Conservation (phyloP, 2,113 vertebrate species). For the Cololabis saira region DNA sequence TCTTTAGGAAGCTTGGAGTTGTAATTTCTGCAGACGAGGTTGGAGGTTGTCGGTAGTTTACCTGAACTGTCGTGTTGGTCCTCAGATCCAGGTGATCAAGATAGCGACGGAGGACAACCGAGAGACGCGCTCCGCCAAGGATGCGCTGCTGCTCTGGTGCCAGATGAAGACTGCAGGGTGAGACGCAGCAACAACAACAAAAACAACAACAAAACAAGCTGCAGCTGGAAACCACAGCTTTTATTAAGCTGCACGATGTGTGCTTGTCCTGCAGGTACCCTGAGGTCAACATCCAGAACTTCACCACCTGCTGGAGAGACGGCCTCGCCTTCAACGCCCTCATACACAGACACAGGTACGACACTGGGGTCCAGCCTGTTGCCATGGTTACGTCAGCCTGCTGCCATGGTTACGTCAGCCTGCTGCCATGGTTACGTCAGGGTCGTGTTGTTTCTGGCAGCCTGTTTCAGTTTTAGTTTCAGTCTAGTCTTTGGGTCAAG, state of each 20-base stretch:
- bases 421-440: background rate
- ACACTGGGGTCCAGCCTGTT: background rate
- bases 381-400: background rate
- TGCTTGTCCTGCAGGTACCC: constrained; percentile 90
- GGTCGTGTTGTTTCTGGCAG: no score
- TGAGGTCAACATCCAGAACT: constrained; percentile 96
- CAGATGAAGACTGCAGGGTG: constrained; percentile 96
- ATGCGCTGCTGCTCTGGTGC: constrained; percentile 95
- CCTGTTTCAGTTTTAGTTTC: no score
- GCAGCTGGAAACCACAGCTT: no score
- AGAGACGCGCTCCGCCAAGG: constrained; percentile 95
- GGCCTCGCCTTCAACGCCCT: constrained; percentile 96
- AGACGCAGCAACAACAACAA: constrained; percentile 51
- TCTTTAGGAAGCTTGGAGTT: no score
- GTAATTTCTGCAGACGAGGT: no score
- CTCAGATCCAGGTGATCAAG: constrained; percentile 94
- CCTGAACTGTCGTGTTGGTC: background rate
- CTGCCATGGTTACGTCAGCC: background rate
- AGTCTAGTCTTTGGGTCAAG: no score
- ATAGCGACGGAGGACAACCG: constrained; percentile 95
- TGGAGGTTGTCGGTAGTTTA: no score
- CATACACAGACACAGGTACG: constrained; percentile 93
- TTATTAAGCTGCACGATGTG: no score
- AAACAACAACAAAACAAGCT: no score
- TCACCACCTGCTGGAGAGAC: constrained; percentile 95